Percentiles rank a stretch among this genome's conserved stretches.
Conservation (phyloP, 1,140 invertebrate genomes). For the Notospermus geniculatus region DNA sequence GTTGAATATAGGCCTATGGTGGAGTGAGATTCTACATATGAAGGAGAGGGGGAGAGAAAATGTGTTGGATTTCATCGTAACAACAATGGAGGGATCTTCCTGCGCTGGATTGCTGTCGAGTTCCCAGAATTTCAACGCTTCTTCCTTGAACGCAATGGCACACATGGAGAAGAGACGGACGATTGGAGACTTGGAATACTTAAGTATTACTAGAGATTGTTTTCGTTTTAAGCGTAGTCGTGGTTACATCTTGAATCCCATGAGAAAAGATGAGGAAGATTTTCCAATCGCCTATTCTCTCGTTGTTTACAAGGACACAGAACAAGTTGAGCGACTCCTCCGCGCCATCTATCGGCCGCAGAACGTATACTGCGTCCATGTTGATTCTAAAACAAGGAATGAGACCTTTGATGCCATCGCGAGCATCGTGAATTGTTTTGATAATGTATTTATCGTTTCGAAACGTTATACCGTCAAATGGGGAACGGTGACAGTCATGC, state of each 20-base stretch:
- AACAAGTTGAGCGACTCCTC: conserved; percentile 45
- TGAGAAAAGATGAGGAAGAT: conserved; percentile 15
- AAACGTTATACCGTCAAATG: conserved; percentile 28
- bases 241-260: conserved; percentile 14
- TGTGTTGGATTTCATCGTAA: too few species aligned
- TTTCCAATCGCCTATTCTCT: conserved; percentile 39
- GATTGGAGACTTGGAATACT: conserved; percentile 8
- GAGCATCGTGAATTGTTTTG: conserved; percentile 41
- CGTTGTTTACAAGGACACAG: conserved; percentile 39
- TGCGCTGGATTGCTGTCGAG: too few species aligned
- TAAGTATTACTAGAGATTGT: conserved; percentile 2
- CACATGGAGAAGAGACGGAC: too few species aligned
- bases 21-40: too few species aligned
- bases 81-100: too few species aligned
- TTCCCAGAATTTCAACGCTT: too few species aligned
- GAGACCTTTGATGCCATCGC: conserved; percentile 1
- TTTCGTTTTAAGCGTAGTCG: conserved; percentile 2
- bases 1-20: too few species aligned
- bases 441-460: conserved; percentile 33
- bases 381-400: conserved; percentile 32
- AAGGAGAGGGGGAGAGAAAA: too few species aligned
- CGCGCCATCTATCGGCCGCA: conserved; percentile 44
- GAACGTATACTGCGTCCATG: conserved; percentile 52
- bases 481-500: conserved; percentile 24
- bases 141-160: too few species aligned